phyloP scores from a whole-genome alignment of 2,113 vertebrate genomes.

The Diadophis punctatus region DNA sequence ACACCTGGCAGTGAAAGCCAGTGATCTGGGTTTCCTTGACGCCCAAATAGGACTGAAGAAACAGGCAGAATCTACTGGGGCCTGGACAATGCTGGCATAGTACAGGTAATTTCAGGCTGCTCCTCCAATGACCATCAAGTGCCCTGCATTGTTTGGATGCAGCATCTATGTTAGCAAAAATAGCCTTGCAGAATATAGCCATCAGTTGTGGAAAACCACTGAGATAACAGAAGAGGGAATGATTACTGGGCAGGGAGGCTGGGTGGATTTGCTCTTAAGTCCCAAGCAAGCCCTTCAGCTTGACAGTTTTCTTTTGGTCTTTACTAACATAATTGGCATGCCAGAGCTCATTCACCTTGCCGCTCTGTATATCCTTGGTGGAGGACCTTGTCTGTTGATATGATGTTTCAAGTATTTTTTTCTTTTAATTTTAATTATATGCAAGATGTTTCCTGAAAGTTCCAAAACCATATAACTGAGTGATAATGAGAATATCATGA shows the following conservation, averaged over 20 bases:
- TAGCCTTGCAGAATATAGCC: not conserved
- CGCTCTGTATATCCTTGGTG: too few relatives aligned
- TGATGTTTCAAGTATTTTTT: not conserved
- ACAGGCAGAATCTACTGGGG: not conserved
- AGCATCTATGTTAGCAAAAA: not conserved
- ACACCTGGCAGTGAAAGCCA: not conserved
- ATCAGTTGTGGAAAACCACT: not conserved
- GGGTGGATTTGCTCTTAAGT: not conserved
- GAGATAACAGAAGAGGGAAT: not conserved
- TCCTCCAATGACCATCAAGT: not conserved
- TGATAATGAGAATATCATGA: not conserved
- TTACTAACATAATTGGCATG: not conserved
- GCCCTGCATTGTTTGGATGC: not conserved
- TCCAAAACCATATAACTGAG: not conserved
- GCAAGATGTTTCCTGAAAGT: not conserved
- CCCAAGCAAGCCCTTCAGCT: not conserved
- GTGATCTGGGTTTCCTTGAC: not conserved
- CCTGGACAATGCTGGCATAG: not conserved
- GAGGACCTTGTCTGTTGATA: not conserved
- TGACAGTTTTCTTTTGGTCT: not conserved
- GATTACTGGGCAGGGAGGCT: not conserved
- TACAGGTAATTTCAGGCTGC: not conserved
- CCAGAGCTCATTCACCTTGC: not conserved
- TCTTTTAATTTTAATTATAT: not conserved
- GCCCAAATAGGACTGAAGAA: not conserved